Percentiles rank a stretch among this genome's conserved stretches.
These are phyloP conservation scores for Poecilobothrus nobilitatus DNA, from an alignment of 2,888 invertebrate species.

Conservation along the genomic window DNA sequence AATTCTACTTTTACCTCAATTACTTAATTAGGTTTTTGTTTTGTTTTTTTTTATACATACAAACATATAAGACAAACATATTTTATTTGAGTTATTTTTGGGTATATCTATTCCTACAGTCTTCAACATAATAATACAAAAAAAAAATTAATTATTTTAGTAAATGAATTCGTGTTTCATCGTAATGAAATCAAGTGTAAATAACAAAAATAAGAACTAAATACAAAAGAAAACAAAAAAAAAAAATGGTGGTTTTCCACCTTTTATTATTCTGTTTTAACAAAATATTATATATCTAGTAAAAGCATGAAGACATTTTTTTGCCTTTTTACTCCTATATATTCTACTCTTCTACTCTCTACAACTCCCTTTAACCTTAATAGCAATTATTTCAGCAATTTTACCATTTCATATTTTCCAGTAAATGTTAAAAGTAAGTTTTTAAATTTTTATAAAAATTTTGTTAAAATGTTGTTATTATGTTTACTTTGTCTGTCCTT, in stretches of 20 bases:
- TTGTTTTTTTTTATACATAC: not conserved
- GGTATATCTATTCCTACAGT: not conserved
- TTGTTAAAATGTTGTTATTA: too few relatives aligned
- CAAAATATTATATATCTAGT: too few relatives aligned
- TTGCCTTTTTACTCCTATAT: too few relatives aligned
- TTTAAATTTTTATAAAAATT: too few relatives aligned
- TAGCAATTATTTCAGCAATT: too few relatives aligned
- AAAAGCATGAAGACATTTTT: too few relatives aligned
- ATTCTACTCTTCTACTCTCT: too few relatives aligned
- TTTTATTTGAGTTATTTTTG: not conserved
- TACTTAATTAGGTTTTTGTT: not conserved
- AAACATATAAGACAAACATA: too few relatives aligned
- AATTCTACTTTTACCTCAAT: constrained; percentile 1
- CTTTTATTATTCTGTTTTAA: not conserved
- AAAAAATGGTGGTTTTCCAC: not conserved
- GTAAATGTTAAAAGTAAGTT: too few relatives aligned
- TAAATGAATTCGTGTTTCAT: not conserved
- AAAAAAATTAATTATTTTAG: not conserved
- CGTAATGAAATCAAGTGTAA: not conserved
- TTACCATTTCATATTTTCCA: too few relatives aligned
- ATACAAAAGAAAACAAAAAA: not conserved
- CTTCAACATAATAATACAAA: not conserved
- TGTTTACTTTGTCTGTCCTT: too few relatives aligned
- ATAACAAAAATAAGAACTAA: not conserved
- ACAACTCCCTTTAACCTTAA: too few relatives aligned